Percentiles rank a stretch among this genome's conserved stretches.
phyloP scores from a whole-genome alignment of 2,888 invertebrate genomes.

The Buathra laborator region DNA sequence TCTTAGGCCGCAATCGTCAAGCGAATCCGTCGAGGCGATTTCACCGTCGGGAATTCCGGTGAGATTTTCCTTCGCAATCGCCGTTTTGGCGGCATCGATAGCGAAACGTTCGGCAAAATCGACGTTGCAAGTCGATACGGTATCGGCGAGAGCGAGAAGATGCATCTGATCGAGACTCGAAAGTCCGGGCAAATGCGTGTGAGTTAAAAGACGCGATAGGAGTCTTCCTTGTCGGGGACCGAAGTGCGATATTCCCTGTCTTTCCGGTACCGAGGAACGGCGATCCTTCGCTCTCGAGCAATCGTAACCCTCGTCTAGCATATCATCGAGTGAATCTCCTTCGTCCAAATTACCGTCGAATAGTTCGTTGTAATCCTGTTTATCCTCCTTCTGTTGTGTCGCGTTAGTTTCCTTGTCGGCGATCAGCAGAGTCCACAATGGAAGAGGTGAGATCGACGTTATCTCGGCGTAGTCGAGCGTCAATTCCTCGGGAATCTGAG shows the following conservation, averaged over 20 bases:
- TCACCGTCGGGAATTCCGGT: conserved; percentile 87
- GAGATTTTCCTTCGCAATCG: conserved; percentile 89
- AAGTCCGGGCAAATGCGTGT: conserved; percentile 97
- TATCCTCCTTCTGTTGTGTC: conserved; percentile 83
- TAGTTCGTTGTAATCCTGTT: conserved; percentile 95
- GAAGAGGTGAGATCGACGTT: conserved; percentile 98
- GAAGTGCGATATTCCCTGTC: conserved; percentile 93
- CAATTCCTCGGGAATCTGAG: conserved; percentile 93
- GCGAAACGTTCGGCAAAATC: conserved; percentile 94
- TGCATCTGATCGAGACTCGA: conserved; percentile 99
- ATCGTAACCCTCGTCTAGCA: conserved; percentile 91
- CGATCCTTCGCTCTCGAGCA: conserved; percentile 87
- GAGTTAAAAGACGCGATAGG: conserved; percentile 95
- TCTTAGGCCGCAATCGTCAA: conserved; percentile 98
- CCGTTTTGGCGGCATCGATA: conserved; percentile 89
- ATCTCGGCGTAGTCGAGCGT: conserved; percentile 98
- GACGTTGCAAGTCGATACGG: conserved; percentile 96
- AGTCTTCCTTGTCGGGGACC: conserved; percentile 94
- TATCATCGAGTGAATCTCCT: conserved; percentile 93
- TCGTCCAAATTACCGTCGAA: conserved; percentile 93
- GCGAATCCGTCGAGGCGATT: conserved; percentile 90
- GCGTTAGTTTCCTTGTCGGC: conserved; percentile 94
- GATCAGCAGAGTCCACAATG: conserved; percentile 97
- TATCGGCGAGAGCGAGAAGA: conserved; percentile 98
- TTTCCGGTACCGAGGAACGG: conserved; percentile 90